phyloP scores from a whole-genome alignment of 1,140 invertebrate species.

The Sycophila sp. region DNA sequence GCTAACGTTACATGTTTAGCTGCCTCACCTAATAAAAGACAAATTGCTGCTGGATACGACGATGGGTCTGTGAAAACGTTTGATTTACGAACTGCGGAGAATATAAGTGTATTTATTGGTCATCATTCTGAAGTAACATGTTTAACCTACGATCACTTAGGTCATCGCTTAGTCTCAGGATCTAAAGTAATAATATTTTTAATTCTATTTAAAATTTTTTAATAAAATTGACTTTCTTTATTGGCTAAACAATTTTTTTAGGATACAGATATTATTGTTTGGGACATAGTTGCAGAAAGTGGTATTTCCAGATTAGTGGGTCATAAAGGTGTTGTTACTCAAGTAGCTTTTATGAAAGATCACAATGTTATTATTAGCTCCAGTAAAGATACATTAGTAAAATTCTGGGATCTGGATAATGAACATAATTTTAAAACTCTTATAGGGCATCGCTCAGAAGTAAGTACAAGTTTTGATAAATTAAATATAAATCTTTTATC shows the following conservation, averaged over 20 bases:
- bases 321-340: conserved; percentile 93
- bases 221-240: conserved; percentile 38
- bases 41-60: conserved; percentile 90
- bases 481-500: not conserved
- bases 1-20: conserved; percentile 78
- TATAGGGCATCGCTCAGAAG: conserved; percentile 80
- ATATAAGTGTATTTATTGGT: conserved; percentile 83
- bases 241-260: conserved; percentile 53
- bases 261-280: conserved; percentile 94
- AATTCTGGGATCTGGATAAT: conserved; percentile 97
- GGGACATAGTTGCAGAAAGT: conserved; percentile 92
- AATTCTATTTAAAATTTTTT: not conserved
- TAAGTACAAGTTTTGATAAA: conserved; percentile 48
- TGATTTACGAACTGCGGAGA: conserved; percentile 75
- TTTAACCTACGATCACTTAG: conserved; percentile 82
- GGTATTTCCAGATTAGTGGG: conserved; percentile 90
- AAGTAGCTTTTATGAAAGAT: conserved; percentile 82
- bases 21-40: conserved; percentile 76
- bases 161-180: conserved; percentile 85
- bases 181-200: conserved; percentile 73
- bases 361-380: conserved; percentile 85
- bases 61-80: conserved; percentile 91
- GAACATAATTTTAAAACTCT: conserved; percentile 97
- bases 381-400: conserved; percentile 94
- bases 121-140: conserved; percentile 88